Evolutionary conservation across 2,113 vertebrate species (phyloP), one percentile per base, ranked within the genome.

Genomic region (Elanus axillaris): DNA sequence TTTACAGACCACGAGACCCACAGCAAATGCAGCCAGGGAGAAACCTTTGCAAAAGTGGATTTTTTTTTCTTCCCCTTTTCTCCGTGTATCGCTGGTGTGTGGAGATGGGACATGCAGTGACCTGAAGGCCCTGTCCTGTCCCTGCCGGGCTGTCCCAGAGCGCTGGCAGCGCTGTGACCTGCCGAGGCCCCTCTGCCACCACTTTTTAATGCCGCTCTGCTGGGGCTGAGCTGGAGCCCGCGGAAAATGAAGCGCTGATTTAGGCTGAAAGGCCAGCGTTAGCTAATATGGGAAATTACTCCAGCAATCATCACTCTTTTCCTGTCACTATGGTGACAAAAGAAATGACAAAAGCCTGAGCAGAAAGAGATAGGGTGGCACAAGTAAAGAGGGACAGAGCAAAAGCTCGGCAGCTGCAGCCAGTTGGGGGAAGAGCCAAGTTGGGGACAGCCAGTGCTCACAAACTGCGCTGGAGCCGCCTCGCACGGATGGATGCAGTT

Each of bases 311-410:
- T 77, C 94, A 59, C 79, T 94, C 83, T 89, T 95, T 76, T 72
- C 19, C 73, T 92, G 90, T 96, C 95, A 88, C 94, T 94, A 94
- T 93, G 96, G 92, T 86, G 96, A 97, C 82, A 92, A 92, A 95
- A 96, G 69, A 45, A 82, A 93, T 93, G n/a, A 95, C 82, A 92
- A 93, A 96, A 94, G 63, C 59, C 72, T 59, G 79, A 90, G 75
- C 72, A 90, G 81, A 79, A 69, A 45, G 55, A 72, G 85, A 58
- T 11, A 13, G 40, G 40, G 90, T 69, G 71, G 47, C 79, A 94
- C 63, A 77, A 76, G 78, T 32, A 25, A 76, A 75, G 71, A 79
- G 55, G 88, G 67, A 40, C 62, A 66, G 71, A 76, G 67, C 19
- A 62, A 81, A 53, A 14, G 34, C 31, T 47, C 3, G 1, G 68